These are phyloP conservation scores for Idaea biselata DNA, from an alignment of 2,888 invertebrate species.

Conservation along the genomic window DNA sequence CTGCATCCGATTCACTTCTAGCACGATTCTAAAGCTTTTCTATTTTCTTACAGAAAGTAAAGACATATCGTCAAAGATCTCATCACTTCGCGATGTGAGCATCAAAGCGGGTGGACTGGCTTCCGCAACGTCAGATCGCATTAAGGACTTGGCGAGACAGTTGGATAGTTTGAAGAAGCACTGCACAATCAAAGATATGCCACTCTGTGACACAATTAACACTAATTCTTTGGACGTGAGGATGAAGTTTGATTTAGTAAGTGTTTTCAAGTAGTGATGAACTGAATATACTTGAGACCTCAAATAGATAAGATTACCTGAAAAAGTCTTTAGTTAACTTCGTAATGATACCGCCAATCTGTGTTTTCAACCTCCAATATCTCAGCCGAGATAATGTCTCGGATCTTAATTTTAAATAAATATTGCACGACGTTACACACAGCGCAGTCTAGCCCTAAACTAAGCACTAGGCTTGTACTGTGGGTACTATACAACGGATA, in stretches of 20 bases:
- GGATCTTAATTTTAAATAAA: too few species aligned
- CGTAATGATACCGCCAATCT: too few species aligned
- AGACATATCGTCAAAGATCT: slow-evolving; percentile 79
- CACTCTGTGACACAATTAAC: slow-evolving; percentile 88
- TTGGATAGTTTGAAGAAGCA: slow-evolving; percentile 82
- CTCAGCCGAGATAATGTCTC: too few species aligned
- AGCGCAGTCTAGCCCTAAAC: too few species aligned
- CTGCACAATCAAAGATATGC: slow-evolving; percentile 85
- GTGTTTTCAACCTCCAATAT: too few species aligned
- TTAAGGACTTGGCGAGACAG: slow-evolving; percentile 81
- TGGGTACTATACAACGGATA: too few species aligned
- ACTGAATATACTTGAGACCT: not conserved
- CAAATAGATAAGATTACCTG: too few species aligned
- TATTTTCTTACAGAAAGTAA: slow-evolving; percentile 69
- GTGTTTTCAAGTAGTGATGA: slow-evolving; percentile 8
- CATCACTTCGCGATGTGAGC: slow-evolving; percentile 79
- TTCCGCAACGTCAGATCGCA: slow-evolving; percentile 78
- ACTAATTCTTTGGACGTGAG: slow-evolving; percentile 84
- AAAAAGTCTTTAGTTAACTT: too few species aligned
- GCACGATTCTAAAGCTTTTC: too few species aligned
- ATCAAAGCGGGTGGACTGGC: slow-evolving; percentile 77
- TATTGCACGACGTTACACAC: too few species aligned
- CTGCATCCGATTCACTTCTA: too few species aligned
- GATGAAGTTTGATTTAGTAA: slow-evolving; percentile 82
- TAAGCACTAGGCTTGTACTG: too few species aligned